A percentile compares a stretch with the other conserved stretches of the same genome.
Evolutionary conservation across 2,797 vertebrate species (phyloP).

Genomic region (Tauraco hartlaubi): DNA sequence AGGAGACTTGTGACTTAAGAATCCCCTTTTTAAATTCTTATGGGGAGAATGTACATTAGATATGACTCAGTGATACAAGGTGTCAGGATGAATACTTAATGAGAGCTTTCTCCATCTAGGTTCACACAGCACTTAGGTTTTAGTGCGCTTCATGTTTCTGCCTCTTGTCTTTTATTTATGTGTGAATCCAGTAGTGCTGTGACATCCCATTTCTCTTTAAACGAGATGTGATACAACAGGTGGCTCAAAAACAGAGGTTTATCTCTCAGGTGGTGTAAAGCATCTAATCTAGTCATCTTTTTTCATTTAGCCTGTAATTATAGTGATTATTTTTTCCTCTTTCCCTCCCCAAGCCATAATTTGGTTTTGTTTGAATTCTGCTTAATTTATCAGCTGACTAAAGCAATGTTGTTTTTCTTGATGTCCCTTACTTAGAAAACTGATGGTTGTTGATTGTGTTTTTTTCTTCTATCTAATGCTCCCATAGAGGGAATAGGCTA

Average conservation of each 20-base stretch:
- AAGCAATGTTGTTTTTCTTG: conserved; percentile 28
- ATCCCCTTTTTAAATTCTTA: not conserved
- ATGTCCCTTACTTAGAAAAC: conserved; percentile 29
- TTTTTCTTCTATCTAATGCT: not conserved
- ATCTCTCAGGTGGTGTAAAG: not conserved
- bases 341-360: not conserved
- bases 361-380: conserved; percentile 30
- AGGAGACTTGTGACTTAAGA: not conserved
- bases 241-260: not conserved
- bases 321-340: not conserved
- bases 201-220: not conserved
- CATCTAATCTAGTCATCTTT: not conserved
- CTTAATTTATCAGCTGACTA: conserved; percentile 3
- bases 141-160: not conserved
- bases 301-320: not conserved
- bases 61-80: not conserved
- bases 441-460: no score
- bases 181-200: not conserved
- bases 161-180: not conserved
- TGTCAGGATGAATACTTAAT: not conserved
- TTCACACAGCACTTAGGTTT: not conserved
- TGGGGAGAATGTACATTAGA: not conserved
- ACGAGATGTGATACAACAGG: not conserved
- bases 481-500: not conserved
- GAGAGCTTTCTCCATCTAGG: not conserved